Base-by-base conservation (phyloP, 37 sponge, comb jelly and placozoan species). In the Bolinopsis microptera region DNA sequence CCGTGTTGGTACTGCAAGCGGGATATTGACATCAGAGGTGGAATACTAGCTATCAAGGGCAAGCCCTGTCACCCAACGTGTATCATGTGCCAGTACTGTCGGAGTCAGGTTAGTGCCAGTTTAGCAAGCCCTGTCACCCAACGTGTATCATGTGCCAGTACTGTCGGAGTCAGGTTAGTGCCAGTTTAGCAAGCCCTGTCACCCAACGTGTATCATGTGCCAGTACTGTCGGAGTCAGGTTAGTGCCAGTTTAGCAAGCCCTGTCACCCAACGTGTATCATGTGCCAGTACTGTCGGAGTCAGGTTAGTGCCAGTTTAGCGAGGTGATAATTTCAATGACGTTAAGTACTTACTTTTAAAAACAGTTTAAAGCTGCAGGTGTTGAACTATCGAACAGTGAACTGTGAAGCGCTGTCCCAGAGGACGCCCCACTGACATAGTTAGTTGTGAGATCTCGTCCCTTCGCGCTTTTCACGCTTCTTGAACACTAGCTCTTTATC, bases 261-360 rank as follows among this genome's bases (percentile, higher is more conserved):
- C 26, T 72, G 75, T 72, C 75, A 72, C 18, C 75, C 75, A 21
- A 28, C 75, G 26, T 72, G 75, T 72, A 28, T 72, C 5, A 72
- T 72, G 3, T 72, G 75, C 18, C 31, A 72, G 3, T n/a, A 30
- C 31, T 72, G 75, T 21, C 2, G 26, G 26, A 28, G 3, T 28
- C 75, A 72, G 75, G 75, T 72, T 23, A 23, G 75, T 67, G 21
- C n/a, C n/a, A n/a, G n/a, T n/a, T n/a, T n/a, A n/a, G n/a, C n/a
- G n/a, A n/a, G n/a, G n/a, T n/a, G n/a, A n/a, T n/a, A n/a, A n/a
- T n/a, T n/a, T n/a, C n/a, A n/a, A n/a, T n/a, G n/a, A n/a, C n/a
- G n/a, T n/a, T n/a, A n/a, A n/a, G n/a, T n/a, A n/a, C n/a, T n/a
- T n/a, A n/a, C n/a, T n/a, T n/a, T n/a, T n/a, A n/a, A n/a, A n/a